Evolutionary conservation across 1,140 invertebrate species (phyloP), one percentile per base, ranked within the genome.

Genomic region (Chymomyza costata): DNA sequence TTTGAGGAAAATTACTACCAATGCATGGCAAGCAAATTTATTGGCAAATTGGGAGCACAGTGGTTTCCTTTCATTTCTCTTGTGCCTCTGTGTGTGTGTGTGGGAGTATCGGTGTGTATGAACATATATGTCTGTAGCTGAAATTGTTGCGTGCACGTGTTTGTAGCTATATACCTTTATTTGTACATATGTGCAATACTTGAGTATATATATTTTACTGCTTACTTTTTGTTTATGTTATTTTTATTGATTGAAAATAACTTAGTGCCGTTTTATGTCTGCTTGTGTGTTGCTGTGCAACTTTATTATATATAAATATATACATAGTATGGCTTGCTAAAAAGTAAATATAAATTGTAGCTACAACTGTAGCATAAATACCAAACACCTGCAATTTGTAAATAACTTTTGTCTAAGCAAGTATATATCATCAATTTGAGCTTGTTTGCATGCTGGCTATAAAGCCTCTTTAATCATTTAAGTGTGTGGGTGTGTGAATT

Each of bases 221-320:
- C 73, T 80, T 73, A 58, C 63, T 53, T 59, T 71, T 78, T 78
- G 73, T 80, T 78, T 80, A 80, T 78, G 73, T 78, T 78, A 58
- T 80, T 78, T 78, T 78, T 78, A 78, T 78, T 78, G 73, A 78
- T 78, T 78, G 73, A 78, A 78, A 78, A 78, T 78, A 78, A 78
- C 73, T 78, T 78, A 78, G 73, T 68, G 73, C 38, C 64, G 67
- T 71, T 78, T 80, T 78, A 73, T 78, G 73, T 63, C 54, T 30
- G 46, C 45, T 17, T 38, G 38, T 56, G 21, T 39, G 48, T 37
- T 32, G 7, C 11, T 25, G 39, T 30, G n/a, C n/a, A n/a, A n/a
- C n/a, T 28, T 6, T 10, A 28, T 5, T 6, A 28, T 10, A 10
- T 10, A 28, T 28, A 5, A 28, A 28, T 6, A 28, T 6, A 28